A percentile compares a stretch with the other conserved stretches of the same genome.
Conservation (phyloP, 35 echinoderm and acorn worm species). For the Ophiothrix spiculata region DNA sequence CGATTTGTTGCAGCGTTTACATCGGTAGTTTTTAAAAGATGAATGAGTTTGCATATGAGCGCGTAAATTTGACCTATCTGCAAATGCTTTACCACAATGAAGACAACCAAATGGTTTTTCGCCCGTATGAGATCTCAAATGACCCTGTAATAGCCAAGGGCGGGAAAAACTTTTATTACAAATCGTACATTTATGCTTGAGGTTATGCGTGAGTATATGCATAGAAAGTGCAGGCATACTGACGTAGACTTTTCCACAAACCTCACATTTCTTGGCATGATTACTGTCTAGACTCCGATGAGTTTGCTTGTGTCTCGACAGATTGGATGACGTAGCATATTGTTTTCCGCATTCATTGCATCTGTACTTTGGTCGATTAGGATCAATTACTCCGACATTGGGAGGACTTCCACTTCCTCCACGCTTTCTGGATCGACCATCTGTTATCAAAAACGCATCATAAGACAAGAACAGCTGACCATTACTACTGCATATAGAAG, state of each 20-base stretch:
- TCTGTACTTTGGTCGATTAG: slow-evolving; percentile 73
- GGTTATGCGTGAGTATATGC: slow-evolving; percentile 96
- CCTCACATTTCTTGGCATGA: slow-evolving; percentile 90
- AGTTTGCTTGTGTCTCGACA: slow-evolving; percentile 96
- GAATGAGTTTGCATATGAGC: slow-evolving; percentile 99
- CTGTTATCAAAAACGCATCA: slow-evolving; percentile 92
- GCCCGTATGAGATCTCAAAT: slow-evolving; percentile 98
- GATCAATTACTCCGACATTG: slow-evolving; percentile 36
- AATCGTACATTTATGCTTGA: slow-evolving; percentile 95
- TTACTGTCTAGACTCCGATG: slow-evolving; percentile 93
- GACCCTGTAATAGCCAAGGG: slow-evolving; percentile 95
- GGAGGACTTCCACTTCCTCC: too few relatives aligned
- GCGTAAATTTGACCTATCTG: slow-evolving; percentile 84
- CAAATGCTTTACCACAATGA: slow-evolving; percentile 97
- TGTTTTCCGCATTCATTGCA: slow-evolving; percentile 99
- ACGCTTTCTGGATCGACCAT: slow-evolving; percentile 84
- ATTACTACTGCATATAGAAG: slow-evolving; percentile 34
- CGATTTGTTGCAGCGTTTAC: slow-evolving; percentile 94
- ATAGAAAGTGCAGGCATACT: slow-evolving; percentile 99
- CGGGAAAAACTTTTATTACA: slow-evolving; percentile 96
- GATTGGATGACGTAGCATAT: slow-evolving; percentile 94
- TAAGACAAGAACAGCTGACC: slow-evolving; percentile 93
- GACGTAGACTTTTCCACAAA: slow-evolving; percentile 97
- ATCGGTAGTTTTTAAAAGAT: slow-evolving; percentile 85
- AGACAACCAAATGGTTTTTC: slow-evolving; percentile 99